Evolutionary conservation across 2,888 invertebrate species (phyloP), one percentile per base, ranked within the genome.

Genomic region (Timema cristinae): DNA sequence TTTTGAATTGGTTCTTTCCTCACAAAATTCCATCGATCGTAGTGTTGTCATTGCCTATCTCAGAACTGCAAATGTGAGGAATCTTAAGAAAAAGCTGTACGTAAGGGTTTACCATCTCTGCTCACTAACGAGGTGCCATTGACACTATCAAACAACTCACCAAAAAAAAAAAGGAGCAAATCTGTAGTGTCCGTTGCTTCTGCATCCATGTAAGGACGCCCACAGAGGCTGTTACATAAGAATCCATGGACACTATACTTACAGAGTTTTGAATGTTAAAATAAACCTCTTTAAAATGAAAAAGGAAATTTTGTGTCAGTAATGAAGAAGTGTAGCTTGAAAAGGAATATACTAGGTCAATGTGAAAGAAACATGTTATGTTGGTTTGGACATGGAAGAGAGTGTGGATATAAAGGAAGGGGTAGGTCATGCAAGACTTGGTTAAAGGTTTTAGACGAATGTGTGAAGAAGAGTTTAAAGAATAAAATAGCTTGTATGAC

Each of bases 101-200:
- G 32, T 32, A 47, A 63, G 47, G 48, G 48, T 13, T 63, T 63
- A 48, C 63, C 63, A 16, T 6, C 16, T 13, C 11, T 16, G 63
- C 48, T 63, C 47, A 11, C 32, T 10, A 63, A 9, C 8, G 32
- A 63, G 16, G 48, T 48, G 48, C 63, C 63, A 63, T n/a, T 63
- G 0, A 15, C 9, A 32, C 63, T 63, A 48, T 63, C 63, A 63
- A 63, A 63, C 7, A 63, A 6, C 13, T 63, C 63, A 32, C 16
- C 63, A 63, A 63, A 63, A 7, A n/a, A n/a, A n/a, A 63, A 63
- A 15, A 63, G 63, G 10, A 63, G 48, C 10, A 63, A 13, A 63
- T 63, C 63, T 32, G 63, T 16, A 15, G 63, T 63, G 47, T 15
- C 6, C 6, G 63, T 63, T 32, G 63, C 63, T 16, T 63, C 63